These are phyloP conservation scores for Odobenus rosmarus DNA, from an alignment of 2,113 vertebrate genomes.

Conservation along the genomic window DNA sequence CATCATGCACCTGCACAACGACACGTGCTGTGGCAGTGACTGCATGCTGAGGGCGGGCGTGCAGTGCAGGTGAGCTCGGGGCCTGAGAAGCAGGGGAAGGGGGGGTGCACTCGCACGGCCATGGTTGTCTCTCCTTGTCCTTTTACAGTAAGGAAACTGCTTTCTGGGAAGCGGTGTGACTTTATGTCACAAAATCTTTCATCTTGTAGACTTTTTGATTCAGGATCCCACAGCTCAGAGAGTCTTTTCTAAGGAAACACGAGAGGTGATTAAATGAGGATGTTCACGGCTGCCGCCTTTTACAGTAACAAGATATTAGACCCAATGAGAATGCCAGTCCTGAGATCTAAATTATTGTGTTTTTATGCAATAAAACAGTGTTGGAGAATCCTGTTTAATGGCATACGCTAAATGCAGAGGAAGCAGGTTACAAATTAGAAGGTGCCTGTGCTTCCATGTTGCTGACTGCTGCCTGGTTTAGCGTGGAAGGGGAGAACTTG, in stretches of 20 bases:
- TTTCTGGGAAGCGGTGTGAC: background rate
- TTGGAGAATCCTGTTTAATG: background rate
- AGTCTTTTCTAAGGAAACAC: background rate
- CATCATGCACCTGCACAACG: slow-evolving; percentile 91
- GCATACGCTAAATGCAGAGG: background rate
- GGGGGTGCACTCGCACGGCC: rapidly evolving
- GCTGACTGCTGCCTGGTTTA: background rate
- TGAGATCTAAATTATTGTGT: background rate
- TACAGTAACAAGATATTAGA: background rate
- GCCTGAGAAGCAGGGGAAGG: background rate
- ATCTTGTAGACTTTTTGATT: background rate
- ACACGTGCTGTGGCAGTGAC: slow-evolving; percentile 91
- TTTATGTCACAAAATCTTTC: too few relatives aligned
- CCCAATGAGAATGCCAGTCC: background rate
- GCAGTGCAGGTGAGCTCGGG: slow-evolving; percentile 91
- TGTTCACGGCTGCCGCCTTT: background rate
- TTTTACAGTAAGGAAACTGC: background rate
- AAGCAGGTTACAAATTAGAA: background rate
- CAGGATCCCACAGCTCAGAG: background rate
- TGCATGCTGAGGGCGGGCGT: slow-evolving; percentile 89
- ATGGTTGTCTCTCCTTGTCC: background rate
- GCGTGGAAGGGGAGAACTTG: background rate
- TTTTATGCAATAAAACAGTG: background rate
- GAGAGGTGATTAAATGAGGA: background rate
- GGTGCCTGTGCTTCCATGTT: background rate